Conservation (phyloP, 1,140 invertebrate genomes). For the Pseudomyrmex gracilis region DNA sequence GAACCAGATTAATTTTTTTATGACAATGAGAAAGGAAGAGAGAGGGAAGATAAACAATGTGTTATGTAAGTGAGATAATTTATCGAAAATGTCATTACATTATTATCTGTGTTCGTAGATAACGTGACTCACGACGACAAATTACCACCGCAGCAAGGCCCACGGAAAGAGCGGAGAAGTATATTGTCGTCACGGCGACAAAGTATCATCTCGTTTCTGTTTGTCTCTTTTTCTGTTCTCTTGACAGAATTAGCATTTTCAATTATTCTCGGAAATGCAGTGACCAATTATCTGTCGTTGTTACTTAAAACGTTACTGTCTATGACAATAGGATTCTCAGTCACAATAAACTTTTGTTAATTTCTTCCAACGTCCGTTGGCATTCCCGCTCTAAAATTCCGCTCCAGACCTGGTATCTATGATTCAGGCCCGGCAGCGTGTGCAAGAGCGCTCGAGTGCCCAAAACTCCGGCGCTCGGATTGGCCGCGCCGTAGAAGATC, state of each 20-base stretch:
- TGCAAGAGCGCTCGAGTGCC: slow-evolving; percentile 91
- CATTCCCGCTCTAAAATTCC: slow-evolving; percentile 80
- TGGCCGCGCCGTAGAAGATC: slow-evolving; percentile 91
- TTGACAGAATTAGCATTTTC: neutral
- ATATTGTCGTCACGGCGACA: neutral
- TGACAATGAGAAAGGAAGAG: neutral
- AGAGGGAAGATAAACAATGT: neutral
- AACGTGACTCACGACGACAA: neutral
- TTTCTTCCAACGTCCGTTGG: slow-evolving; percentile 19
- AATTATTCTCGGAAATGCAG: neutral
- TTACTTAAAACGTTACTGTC: slow-evolving; percentile 23
- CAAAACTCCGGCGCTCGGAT: slow-evolving; percentile 89
- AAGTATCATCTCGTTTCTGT: neutral
- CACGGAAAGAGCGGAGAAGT: neutral
- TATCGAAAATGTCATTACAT: slow-evolving; percentile 19
- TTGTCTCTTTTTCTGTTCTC: neutral
- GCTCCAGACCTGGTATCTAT: slow-evolving; percentile 94
- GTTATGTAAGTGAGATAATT: slow-evolving; percentile 20
- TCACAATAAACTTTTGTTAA: slow-evolving; percentile 17
- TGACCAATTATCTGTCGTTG: neutral
- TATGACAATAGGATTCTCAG: neutral
- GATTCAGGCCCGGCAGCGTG: slow-evolving; percentile 92
- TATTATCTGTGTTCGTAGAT: neutral
- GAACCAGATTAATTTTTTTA: slow-evolving; percentile 18
- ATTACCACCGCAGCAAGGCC: neutral